phyloP scores from a whole-genome alignment of 2,888 invertebrate species.

The Agelastica alni region DNA sequence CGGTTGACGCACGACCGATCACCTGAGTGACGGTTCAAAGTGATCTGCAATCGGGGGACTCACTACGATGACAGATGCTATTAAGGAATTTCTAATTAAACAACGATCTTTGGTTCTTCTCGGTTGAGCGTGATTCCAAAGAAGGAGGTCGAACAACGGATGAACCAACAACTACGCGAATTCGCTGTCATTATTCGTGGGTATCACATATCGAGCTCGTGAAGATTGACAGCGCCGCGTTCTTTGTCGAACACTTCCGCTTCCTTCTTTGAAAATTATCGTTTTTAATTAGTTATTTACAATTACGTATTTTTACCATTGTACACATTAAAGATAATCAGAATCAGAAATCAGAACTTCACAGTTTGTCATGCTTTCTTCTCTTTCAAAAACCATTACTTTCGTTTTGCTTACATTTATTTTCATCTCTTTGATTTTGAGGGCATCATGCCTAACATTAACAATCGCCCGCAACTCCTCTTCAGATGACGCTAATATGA shows the following conservation, averaged over 20 bases:
- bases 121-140: slow-evolving; percentile 33
- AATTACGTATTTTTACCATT: no score
- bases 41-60: slow-evolving; percentile 27
- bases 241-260: background rate
- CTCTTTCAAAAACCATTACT: no score
- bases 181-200: slow-evolving; percentile 2
- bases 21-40: slow-evolving; percentile 47
- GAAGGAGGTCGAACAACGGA: slow-evolving; percentile 25
- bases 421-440: no score
- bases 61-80: slow-evolving; percentile 40
- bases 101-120: slow-evolving; percentile 33
- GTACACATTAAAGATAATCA: no score
- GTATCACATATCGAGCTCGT: background rate
- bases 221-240: background rate
- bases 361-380: no score
- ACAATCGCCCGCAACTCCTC: no score
- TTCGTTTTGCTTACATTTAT: no score
- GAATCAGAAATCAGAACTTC: no score
- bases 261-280: no score
- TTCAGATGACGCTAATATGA: no score
- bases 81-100: slow-evolving; percentile 48
- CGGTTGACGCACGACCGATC: slow-evolving; percentile 51
- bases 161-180: slow-evolving; percentile 6
- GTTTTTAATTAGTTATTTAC: no score
- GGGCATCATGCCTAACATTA: no score